phyloP scores from a whole-genome alignment of 2,888 invertebrate species.

The Epsilonema sp. region DNA sequence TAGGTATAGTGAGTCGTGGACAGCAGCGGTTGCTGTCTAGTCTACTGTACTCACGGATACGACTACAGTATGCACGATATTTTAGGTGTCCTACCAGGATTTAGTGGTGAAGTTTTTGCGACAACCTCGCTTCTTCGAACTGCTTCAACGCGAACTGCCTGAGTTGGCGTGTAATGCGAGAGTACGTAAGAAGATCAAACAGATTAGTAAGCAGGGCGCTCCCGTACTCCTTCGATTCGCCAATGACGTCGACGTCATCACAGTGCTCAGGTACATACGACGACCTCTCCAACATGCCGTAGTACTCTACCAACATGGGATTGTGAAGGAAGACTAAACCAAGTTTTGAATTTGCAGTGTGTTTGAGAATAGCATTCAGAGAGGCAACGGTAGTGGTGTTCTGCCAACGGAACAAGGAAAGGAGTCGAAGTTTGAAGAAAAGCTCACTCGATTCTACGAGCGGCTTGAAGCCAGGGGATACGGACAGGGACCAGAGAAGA shows the following conservation, averaged over 20 bases:
- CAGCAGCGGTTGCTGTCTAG: too few relatives aligned
- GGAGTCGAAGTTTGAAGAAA: conserved; percentile 78
- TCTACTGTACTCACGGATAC: too few relatives aligned
- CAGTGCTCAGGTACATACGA: conserved; percentile 55
- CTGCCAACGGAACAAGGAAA: too few relatives aligned
- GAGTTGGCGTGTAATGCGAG: conserved; percentile 48
- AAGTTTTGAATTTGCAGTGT: conserved; percentile 45
- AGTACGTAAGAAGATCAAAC: conserved; percentile 61
- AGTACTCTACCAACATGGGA: too few relatives aligned
- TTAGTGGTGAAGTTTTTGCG: conserved; percentile 80
- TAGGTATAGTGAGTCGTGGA: too few relatives aligned
- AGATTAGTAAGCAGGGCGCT: conserved; percentile 65
- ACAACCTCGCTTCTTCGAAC: conserved; percentile 78
- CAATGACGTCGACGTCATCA: conserved; percentile 78
- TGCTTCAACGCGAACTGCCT: conserved; percentile 60
- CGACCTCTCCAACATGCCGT: too few relatives aligned
- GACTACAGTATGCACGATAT: too few relatives aligned
- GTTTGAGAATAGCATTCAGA: too few relatives aligned
- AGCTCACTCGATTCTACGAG: conserved; percentile 73
- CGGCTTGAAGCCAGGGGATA: conserved; percentile 88
- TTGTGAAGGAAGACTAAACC: too few relatives aligned
- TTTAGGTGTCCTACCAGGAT: too few relatives aligned
- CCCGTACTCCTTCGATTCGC: conserved; percentile 61
- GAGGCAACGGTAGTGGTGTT: too few relatives aligned
- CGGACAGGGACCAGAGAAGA: conserved; percentile 85